These are phyloP conservation scores for Pollenia griseotomentosa DNA, from an alignment of 2,888 invertebrate species.

Conservation along the genomic window DNA sequence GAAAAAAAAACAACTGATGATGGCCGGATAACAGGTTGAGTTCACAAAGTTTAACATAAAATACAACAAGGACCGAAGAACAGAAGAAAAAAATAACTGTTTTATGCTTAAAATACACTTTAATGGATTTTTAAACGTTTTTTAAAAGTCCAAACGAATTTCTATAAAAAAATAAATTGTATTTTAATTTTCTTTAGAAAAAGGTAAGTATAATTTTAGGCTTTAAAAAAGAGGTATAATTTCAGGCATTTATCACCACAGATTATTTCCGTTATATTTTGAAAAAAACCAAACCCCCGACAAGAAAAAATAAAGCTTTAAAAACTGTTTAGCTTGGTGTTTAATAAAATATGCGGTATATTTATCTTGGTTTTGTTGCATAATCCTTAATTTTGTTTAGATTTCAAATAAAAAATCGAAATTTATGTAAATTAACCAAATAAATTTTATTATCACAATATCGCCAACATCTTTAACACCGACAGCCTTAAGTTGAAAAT, in stretches of 20 bases:
- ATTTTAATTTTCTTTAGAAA: not conserved
- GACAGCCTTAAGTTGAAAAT: conserved; percentile 73
- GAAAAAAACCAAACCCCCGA: not conserved
- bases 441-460: conserved; percentile 79
- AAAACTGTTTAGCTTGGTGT: conserved; percentile 34
- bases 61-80: conserved; percentile 44
- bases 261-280: conserved; percentile 62
- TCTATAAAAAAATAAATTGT: not conserved
- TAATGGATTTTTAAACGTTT: conserved; percentile 83
- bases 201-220: conserved; percentile 62
- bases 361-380: conserved; percentile 5
- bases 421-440: conserved; percentile 80
- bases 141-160: conserved; percentile 77
- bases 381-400: conserved; percentile 73
- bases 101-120: conserved; percentile 75
- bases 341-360: not conserved
- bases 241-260: conserved; percentile 50
- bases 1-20: conserved; percentile 75
- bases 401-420: conserved; percentile 73
- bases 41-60: conserved; percentile 72
- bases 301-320: conserved; percentile 33
- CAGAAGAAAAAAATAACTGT: conserved; percentile 27
- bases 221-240: conserved; percentile 54
- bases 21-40: conserved; percentile 76
- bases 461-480: conserved; percentile 60